Evolutionary conservation across 2,113 vertebrate species (phyloP), one percentile per base, ranked within the genome.

Genomic region (Cyprinus carpio): DNA sequence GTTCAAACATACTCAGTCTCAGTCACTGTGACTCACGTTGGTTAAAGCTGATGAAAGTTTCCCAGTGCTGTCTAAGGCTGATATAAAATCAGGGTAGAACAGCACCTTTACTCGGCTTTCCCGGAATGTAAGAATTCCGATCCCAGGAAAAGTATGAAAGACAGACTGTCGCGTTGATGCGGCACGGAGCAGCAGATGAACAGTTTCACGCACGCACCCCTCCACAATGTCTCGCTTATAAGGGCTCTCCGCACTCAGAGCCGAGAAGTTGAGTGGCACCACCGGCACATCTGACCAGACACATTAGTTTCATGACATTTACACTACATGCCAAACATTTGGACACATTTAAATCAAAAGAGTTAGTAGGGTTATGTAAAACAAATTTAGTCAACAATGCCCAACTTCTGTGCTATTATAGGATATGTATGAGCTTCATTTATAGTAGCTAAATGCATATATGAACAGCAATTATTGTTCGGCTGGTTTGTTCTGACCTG

Each of bases 51-150:
- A 92, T 27, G 89, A 88, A 37, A 94, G 84, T 40, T 34, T 81
- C 7, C 93, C 93, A 1, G 84, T 93, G 84, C 90, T 92, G 77
- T 96, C 94, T 92, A 95, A 37, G 7, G 90, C 76, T 29, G 91
- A 93, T 54, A 96, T 87, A 76, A 96, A 96, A 75, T 93, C 92
- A 84, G 92, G 89, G 83, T 89, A 94, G 92, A 96, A 97, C 82
- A 90, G 94, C 95, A 96, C 95, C 89, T 95, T 95, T 84, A 96
- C 95, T 86, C 93, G 95, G 81, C 89, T 89, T 25, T 94, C 90
- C 54, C 83, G 93, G 72, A 97, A 93, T 1, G 87, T 43, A 23
- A 97, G 93, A 60, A 95, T 86, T 1, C 95, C 96, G 10, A 96
- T 93, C 65, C 94, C 93, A 72, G 90, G 93, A 67, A 96, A 95